Evolutionary conservation across 2,113 vertebrate genomes (phyloP).

Genomic region (Rynchops niger): DNA sequence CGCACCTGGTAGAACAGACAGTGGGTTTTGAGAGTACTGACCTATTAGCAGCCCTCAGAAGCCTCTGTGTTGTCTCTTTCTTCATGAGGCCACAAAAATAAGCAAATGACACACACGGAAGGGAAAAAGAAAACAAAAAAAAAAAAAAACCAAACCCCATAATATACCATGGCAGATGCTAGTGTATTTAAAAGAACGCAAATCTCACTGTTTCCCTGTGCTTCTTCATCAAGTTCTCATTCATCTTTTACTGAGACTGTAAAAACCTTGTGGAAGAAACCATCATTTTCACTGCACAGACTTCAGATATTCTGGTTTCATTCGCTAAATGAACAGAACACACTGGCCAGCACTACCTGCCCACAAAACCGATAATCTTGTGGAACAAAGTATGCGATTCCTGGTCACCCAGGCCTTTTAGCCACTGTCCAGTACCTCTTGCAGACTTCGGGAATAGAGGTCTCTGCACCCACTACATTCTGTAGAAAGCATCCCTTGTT

Average conservation of each 20-base stretch:
- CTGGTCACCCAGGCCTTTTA: not conserved
- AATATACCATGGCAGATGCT: not conserved
- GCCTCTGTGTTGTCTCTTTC: not conserved
- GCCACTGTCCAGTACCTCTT: not conserved
- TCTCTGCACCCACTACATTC: no score
- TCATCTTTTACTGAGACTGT: not conserved
- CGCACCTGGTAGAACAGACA: not conserved
- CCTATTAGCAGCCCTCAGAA: not conserved
- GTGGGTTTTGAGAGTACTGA: not conserved
- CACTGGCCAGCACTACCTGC: not conserved
- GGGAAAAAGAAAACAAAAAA: not conserved
- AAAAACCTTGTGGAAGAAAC: not conserved
- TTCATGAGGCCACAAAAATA: not conserved
- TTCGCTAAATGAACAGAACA: no score
- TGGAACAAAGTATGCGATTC: no score
- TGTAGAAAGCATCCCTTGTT: not conserved
- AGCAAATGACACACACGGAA: not conserved
- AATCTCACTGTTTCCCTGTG: not conserved
- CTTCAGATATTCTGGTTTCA: not conserved
- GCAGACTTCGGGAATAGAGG: no score
- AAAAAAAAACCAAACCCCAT: not conserved
- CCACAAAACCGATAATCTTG: not conserved
- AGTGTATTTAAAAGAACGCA: not conserved
- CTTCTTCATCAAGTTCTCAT: not conserved
- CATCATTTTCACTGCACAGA: not conserved